These are phyloP conservation scores for Urocolius indicus DNA, from an alignment of 2,113 vertebrate species.

Conservation along the genomic window DNA sequence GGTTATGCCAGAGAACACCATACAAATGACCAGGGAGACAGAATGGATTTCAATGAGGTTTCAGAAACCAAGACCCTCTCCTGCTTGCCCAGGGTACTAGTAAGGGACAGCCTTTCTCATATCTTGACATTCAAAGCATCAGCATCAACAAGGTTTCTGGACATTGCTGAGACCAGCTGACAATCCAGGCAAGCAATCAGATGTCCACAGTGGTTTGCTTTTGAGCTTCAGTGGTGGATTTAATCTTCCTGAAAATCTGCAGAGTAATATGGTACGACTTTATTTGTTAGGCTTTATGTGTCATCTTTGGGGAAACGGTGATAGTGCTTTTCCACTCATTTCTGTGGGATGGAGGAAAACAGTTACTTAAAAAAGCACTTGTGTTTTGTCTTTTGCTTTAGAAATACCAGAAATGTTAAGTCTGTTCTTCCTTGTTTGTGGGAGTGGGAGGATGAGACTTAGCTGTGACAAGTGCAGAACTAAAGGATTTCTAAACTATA, in stretches of 20 bases:
- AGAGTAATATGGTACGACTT: neutral
- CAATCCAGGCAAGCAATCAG: neutral
- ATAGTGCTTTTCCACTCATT: neutral
- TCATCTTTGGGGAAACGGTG: neutral
- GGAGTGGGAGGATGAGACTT: neutral
- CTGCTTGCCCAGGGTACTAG: fast-evolving
- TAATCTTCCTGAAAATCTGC: neutral
- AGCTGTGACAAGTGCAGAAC: neutral
- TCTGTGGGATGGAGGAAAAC: neutral
- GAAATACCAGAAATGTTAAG: neutral
- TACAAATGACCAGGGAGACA: neutral
- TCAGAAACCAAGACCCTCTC: neutral
- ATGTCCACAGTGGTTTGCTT: fast-evolving
- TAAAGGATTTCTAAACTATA: neutral
- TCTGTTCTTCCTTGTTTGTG: neutral
- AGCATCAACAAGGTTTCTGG: neutral
- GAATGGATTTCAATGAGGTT: neutral
- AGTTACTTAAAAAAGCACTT: neutral
- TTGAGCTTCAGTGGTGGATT: neutral
- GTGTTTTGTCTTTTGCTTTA: neutral
- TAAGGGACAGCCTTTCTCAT: neutral
- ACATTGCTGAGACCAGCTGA: neutral
- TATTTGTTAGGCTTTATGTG: neutral
- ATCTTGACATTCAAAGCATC: neutral
- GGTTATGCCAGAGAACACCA: neutral